These are phyloP conservation scores for Blastobasis lacticolella DNA, from an alignment of 2,888 invertebrate genomes.

Conservation along the genomic window DNA sequence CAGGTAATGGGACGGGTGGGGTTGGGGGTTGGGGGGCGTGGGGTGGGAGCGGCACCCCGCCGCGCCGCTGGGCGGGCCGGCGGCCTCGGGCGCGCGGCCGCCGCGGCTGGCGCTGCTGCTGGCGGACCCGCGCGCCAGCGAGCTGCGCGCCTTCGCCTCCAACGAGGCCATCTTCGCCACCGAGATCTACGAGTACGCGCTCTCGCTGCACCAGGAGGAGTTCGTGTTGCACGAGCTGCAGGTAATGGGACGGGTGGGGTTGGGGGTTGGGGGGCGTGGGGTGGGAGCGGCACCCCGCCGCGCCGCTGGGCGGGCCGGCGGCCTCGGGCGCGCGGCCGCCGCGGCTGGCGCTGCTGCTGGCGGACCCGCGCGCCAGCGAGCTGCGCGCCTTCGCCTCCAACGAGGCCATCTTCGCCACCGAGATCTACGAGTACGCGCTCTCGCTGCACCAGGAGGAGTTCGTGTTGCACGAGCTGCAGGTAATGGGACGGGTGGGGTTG, in stretches of 20 bases:
- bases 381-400: slow-evolving; percentile 82
- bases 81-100: slow-evolving; percentile 49
- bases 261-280: slow-evolving; percentile 85
- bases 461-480: slow-evolving; percentile 83
- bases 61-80: slow-evolving; percentile 50
- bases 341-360: slow-evolving; percentile 87
- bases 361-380: slow-evolving; percentile 77
- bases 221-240: slow-evolving; percentile 84
- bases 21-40: slow-evolving; percentile 86
- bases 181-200: slow-evolving; percentile 95
- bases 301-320: slow-evolving; percentile 48
- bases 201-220: slow-evolving; percentile 81
- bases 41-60: slow-evolving; percentile 66
- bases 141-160: slow-evolving; percentile 80
- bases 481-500: too few relatives aligned
- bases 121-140: slow-evolving; percentile 77
- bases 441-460: slow-evolving; percentile 83
- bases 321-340: slow-evolving; percentile 53
- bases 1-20: slow-evolving; percentile 75
- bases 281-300: slow-evolving; percentile 61
- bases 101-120: slow-evolving; percentile 87
- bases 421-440: slow-evolving; percentile 95
- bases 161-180: slow-evolving; percentile 94
- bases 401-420: slow-evolving; percentile 93
- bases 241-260: slow-evolving; percentile 64